phyloP scores from a whole-genome alignment of 2,888 invertebrate genomes.

The Tenthredo distinguenda region DNA sequence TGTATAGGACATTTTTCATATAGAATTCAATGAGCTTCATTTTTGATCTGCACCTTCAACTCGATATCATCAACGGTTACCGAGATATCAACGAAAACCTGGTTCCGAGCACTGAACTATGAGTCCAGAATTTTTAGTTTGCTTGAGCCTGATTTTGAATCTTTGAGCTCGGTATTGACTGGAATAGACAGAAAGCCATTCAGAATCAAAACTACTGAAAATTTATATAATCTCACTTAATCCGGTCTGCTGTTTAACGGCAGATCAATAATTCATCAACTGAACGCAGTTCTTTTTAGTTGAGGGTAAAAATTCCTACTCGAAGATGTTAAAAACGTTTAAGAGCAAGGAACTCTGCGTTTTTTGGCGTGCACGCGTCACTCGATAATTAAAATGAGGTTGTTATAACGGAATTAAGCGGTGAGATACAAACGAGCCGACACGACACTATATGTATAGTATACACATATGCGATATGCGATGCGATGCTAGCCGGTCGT shows the following conservation, averaged over 20 bases:
- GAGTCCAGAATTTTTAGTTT: too few species aligned
- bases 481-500: background rate
- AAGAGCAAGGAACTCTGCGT: background rate
- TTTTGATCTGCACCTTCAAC: background rate
- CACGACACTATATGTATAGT: too few species aligned
- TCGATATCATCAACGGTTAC: background rate
- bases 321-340: background rate
- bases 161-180: too few species aligned
- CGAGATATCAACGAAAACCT: background rate
- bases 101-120: too few species aligned
- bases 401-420: constrained; percentile 15
- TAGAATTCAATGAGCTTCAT: background rate
- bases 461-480: too few species aligned
- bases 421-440: constrained; percentile 22
- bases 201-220: too few species aligned
- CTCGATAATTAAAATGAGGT: constrained; percentile 25
- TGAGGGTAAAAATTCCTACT: background rate
- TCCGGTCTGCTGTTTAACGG: too few species aligned
- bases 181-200: too few species aligned
- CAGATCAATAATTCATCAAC: too few species aligned
- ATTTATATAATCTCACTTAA: too few species aligned
- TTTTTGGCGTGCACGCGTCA: background rate
- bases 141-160: too few species aligned
- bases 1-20: background rate
- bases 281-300: background rate